A percentile compares a stretch with the other conserved stretches of the same genome.
phyloP scores from a whole-genome alignment of 2,113 vertebrate genomes.

The Stictonetta naevosa region DNA sequence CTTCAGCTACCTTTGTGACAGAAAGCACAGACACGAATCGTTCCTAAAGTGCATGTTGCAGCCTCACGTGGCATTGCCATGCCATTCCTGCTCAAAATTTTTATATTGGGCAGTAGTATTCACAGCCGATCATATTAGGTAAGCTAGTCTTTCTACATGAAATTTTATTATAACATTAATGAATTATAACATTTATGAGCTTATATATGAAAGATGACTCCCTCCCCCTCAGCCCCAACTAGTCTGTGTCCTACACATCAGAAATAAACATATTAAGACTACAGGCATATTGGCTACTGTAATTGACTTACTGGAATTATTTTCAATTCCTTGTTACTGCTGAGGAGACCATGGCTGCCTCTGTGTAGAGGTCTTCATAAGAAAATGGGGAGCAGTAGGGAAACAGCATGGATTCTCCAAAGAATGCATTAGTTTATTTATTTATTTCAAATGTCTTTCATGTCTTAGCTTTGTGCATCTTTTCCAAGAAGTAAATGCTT shows the following conservation, averaged over 20 bases:
- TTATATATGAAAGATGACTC: neutral
- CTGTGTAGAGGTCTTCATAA: slow-evolving; percentile 45
- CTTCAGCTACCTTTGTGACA: neutral
- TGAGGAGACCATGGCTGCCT: slow-evolving; percentile 28
- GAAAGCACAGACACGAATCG: neutral
- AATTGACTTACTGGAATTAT: slow-evolving; percentile 17
- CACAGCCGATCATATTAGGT: neutral
- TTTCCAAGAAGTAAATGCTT: slow-evolving; percentile 69
- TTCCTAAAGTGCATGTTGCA: neutral
- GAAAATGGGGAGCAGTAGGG: slow-evolving; percentile 61
- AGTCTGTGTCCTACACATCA: neutral
- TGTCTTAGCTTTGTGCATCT: slow-evolving; percentile 67
- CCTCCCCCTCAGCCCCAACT: neutral
- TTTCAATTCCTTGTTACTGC: neutral
- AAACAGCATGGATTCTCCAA: slow-evolving; percentile 67
- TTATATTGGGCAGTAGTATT: neutral
- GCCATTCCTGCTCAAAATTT: neutral
- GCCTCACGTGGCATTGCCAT: neutral
- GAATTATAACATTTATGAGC: neutral
- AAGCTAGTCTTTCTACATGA: neutral
- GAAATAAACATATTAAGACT: neutral
- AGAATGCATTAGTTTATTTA: slow-evolving; percentile 64
- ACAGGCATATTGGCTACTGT: neutral
- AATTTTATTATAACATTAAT: neutral
- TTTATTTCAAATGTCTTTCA: slow-evolving; percentile 67